Base-by-base conservation (phyloP, 2,113 vertebrate species). In the Leptodactylus fuscus region DNA sequence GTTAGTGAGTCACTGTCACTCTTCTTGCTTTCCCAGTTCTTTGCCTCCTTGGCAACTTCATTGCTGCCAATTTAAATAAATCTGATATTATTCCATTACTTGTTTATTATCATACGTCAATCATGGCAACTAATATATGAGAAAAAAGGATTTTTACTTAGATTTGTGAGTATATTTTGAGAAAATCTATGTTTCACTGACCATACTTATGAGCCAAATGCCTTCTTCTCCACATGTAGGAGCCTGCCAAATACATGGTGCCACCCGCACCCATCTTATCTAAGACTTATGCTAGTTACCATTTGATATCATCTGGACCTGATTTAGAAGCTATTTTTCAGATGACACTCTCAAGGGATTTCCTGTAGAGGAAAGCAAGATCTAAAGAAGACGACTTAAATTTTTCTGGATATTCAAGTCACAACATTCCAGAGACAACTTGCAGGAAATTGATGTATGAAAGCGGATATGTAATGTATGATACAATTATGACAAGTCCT, bases 271-370 rank as follows among this genome's bases (percentile, higher is more conserved):
- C 18, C 32, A n/a, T 27, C 58, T 69, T 60, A 67, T 77, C 83
- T 48, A 41, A 75, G 71, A 51, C 46, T 78, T 29, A 51, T 67
- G 53, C 51, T 73, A 44, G 34, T 34, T 12, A 69, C 65, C 20
- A 55, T 77, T 53, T 78, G 73, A 69, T 69, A 51, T 41, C 29
- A 70, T 73, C 81, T 36, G 55, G 44, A 67, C 74, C 74, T 18
- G 73, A 78, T 85, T 69, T 78, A 85, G 83, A 85, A 77, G 13
- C 13, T 27, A 58, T 15, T 41, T 85, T 85, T 69, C n/a, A n/a
- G n/a, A n/a, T n/a, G n/a, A n/a, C 71, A 38, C 24, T 81, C 36
- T 41, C 7, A 41, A 58, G 41, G 18, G 53, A 44, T 79, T 38
- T 1, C 60, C 79, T n/a, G n/a, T n/a, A n/a, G n/a, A n/a, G n/a